Base-by-base conservation (phyloP, 2,888 invertebrate genomes). In the Oligia strigilis region DNA sequence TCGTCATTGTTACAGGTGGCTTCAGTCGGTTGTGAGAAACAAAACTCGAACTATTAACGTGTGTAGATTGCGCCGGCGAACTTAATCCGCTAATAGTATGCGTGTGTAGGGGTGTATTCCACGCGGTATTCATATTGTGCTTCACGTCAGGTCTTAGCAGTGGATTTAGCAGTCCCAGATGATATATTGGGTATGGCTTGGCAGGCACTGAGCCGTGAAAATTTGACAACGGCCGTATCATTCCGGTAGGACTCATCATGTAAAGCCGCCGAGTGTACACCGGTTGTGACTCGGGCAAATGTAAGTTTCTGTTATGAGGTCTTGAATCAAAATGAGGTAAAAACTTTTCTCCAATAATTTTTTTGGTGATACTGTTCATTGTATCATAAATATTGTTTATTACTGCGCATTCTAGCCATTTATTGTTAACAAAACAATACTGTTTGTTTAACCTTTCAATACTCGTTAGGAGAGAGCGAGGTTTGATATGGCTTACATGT, bases 331-430 rank as follows among this genome's bases (percentile, higher is more conserved):
- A 67, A 36, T 64, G 72, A 43, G 74, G 76, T 62, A 80, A 60
- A n/a, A 72, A 29, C 4, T 72, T 84, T 36, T 70, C 69, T 55
- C 75, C 80, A 72, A 84, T 75, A 14, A 52, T n/a, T 55, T 75
- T 87, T 66, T 66, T 83, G n/a, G 74, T 76, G 23, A 85, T 62
- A 36, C 46, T 80, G 70, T 75, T 77, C 19, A 78, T 66, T 36
- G 58, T 73, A 52, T 75, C 64, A 70, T 86, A 78, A 29, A 84
- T n/a, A 58, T 71, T 79, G 17, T 74, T 69, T 49, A 71, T 52
- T 62, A 60, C 55, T 60, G 80, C 43, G 29, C 87, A 86, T 52
- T 86, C 75, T 64, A 78, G 49, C 86, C 84, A 86, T 76, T 81
- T 80, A 29, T 86, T 77, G 60, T 86, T 77, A 29, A 65, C n/a